phyloP scores from a whole-genome alignment of 2,797 vertebrate species.

The Erpetoichthys calabaricus region DNA sequence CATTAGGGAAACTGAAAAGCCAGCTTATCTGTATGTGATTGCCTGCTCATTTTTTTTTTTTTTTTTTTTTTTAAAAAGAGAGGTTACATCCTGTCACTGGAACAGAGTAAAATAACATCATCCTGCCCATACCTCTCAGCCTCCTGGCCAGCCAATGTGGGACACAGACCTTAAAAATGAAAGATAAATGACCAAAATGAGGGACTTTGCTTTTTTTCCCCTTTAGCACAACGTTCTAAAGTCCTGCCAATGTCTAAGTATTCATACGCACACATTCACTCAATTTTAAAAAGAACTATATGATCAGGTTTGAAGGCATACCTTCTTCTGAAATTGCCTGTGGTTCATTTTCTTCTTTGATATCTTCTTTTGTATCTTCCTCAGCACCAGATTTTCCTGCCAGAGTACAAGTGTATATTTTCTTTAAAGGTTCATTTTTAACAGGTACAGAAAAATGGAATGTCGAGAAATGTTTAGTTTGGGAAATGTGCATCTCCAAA shows the following conservation, averaged over 20 bases:
- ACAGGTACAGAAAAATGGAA: too few relatives aligned
- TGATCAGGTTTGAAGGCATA: slow-evolving; percentile 19
- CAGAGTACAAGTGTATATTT: slow-evolving; percentile 3
- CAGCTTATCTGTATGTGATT: too few relatives aligned
- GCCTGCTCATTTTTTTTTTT: slow-evolving; percentile 9
- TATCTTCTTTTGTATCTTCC: slow-evolving; percentile 77
- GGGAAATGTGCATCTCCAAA: too few relatives aligned
- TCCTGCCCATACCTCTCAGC: slow-evolving; percentile 33
- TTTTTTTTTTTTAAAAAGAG: too few relatives aligned
- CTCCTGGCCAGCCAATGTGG: slow-evolving; percentile 28
- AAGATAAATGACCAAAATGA: slow-evolving; percentile 31
- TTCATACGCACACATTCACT: neutral
- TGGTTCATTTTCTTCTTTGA: slow-evolving; percentile 78
- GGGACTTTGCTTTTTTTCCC: slow-evolving; percentile 20
- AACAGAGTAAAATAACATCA: slow-evolving; percentile 25
- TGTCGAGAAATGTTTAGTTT: too few relatives aligned
- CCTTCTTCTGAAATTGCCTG: slow-evolving; percentile 76
- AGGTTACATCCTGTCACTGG: slow-evolving; percentile 28
- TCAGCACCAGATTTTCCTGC: slow-evolving; percentile 75
- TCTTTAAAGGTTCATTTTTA: neutral
- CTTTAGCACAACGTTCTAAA: slow-evolving; percentile 23
- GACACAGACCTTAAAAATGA: slow-evolving; percentile 35
- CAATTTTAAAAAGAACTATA: too few relatives aligned
- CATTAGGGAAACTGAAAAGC: too few relatives aligned
- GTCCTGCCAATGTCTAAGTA: slow-evolving; percentile 18